Evolutionary conservation across 2,113 vertebrate species (phyloP).

Genomic region (Pterophyllum scalare): DNA sequence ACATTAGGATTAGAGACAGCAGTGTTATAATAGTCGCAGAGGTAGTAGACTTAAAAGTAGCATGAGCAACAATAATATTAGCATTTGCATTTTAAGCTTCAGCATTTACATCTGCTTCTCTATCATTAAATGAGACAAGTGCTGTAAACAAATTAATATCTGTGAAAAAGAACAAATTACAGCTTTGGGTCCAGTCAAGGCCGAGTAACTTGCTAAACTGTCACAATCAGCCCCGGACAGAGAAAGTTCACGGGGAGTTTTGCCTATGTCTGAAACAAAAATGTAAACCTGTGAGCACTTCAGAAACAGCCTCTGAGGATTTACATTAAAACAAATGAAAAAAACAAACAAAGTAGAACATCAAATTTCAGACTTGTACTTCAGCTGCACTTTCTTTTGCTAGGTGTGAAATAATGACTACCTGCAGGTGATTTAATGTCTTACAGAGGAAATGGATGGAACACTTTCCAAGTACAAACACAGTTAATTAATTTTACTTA

Average conservation of each 20-base stretch:
- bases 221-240: background rate
- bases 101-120: background rate
- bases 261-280: background rate
- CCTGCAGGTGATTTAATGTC: background rate
- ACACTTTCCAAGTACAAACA: background rate
- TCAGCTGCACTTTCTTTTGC: background rate
- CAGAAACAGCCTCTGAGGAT: background rate
- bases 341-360: background rate
- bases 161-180: background rate
- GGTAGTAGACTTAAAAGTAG: background rate
- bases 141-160: background rate
- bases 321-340: background rate
- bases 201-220: background rate
- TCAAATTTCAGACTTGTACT: background rate
- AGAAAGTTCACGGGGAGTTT: background rate
- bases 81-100: background rate
- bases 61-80: background rate
- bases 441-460: background rate
- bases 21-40: background rate
- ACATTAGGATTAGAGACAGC: too few species aligned
- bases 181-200: conserved; percentile 7
- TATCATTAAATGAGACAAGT: background rate
- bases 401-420: conserved; percentile 3
- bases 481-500: conserved; percentile 1
- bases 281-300: background rate